phyloP scores from a whole-genome alignment of 2,888 invertebrate genomes.

The Spilosoma lubricipeda region DNA sequence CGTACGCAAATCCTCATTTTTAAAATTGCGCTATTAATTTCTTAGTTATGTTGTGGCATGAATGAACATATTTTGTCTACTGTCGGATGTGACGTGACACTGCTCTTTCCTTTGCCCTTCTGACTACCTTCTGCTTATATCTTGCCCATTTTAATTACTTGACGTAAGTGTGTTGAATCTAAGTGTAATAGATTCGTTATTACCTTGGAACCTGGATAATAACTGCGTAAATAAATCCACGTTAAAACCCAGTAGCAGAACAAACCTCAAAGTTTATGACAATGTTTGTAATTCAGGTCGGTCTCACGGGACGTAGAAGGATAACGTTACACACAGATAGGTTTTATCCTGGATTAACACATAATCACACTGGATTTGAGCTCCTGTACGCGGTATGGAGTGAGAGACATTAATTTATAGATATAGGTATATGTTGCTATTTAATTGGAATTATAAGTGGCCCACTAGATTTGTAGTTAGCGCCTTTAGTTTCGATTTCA shows the following conservation, averaged over 20 bases:
- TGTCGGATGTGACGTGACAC: not conserved
- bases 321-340: slow-evolving; percentile 1
- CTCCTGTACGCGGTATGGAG: not conserved
- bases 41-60: not conserved
- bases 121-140: not conserved
- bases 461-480: not conserved
- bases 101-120: not conserved
- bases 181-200: not conserved
- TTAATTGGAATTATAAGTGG: not conserved
- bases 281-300: not conserved
- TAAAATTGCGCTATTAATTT: not conserved
- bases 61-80: not conserved
- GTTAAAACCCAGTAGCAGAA: not conserved
- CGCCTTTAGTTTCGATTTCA: not conserved
- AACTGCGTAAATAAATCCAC: not conserved
- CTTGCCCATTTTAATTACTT: not conserved
- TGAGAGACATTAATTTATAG: not conserved
- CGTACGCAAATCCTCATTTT: not conserved
- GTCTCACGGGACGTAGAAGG: not conserved
- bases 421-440: no score
- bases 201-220: not conserved
- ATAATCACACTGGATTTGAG: not conserved
- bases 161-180: not conserved
- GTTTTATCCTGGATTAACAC: slow-evolving; percentile 5
- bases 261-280: not conserved